phyloP scores from a whole-genome alignment of 1,140 invertebrate genomes.

The Parasteatoda tepidariorum region DNA sequence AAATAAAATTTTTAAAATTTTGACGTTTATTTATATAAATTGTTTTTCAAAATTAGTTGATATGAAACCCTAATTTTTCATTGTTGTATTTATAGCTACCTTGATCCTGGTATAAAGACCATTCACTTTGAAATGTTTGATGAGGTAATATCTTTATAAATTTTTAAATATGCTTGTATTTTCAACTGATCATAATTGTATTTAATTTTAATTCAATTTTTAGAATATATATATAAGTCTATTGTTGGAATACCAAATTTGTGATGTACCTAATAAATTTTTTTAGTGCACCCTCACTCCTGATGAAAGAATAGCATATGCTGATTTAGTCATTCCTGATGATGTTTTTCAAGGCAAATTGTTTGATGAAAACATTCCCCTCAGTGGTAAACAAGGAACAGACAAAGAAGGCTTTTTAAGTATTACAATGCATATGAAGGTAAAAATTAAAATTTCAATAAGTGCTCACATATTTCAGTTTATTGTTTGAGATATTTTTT shows the following conservation, averaged over 20 bases:
- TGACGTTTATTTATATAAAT: too few species aligned
- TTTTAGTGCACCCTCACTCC: conserved; percentile 86
- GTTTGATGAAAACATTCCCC: conserved; percentile 91
- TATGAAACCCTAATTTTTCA: not conserved
- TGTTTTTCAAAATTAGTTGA: too few species aligned
- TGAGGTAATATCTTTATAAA: conserved; percentile 73
- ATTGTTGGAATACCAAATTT: not conserved
- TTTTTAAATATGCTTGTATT: not conserved
- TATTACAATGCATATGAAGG: conserved; percentile 72
- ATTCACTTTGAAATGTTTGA: conserved; percentile 96
- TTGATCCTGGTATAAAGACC: conserved; percentile 87
- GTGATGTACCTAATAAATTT: not conserved
- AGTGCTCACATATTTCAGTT: not conserved
- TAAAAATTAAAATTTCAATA: not conserved
- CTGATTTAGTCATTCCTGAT: conserved; percentile 81
- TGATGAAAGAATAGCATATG: conserved; percentile 95
- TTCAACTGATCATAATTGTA: not conserved
- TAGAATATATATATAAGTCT: too few species aligned
- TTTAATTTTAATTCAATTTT: not conserved
- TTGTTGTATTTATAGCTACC: conserved; percentile 74
- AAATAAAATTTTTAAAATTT: too few species aligned
- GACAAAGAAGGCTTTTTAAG: conserved; percentile 86
- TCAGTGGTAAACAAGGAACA: conserved; percentile 93
- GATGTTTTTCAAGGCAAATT: conserved; percentile 87
- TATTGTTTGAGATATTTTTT: not conserved